phyloP scores from a whole-genome alignment of 2,888 invertebrate species.

The Heterodera filipjevi region DNA sequence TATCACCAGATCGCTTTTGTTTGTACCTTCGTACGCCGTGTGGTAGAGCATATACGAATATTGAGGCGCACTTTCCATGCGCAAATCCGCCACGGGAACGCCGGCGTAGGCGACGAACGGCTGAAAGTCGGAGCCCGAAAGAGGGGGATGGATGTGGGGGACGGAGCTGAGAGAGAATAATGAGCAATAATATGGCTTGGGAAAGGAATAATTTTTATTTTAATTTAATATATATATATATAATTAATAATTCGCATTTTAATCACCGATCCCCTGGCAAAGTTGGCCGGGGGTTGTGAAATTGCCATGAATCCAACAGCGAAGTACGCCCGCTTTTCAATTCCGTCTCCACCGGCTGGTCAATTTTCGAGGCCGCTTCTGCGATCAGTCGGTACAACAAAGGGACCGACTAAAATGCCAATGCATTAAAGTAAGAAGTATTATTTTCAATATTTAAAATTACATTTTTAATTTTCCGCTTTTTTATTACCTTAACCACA shows the following conservation, averaged over 20 bases:
- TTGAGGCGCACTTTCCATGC: constrained; percentile 42
- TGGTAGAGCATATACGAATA: constrained; percentile 61
- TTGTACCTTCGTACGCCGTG: constrained; percentile 47
- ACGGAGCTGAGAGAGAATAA: constrained; percentile 11
- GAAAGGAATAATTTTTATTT: too few relatives aligned
- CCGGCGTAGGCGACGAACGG: constrained; percentile 67
- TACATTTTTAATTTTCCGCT: constrained; percentile 61
- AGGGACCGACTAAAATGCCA: constrained; percentile 55
- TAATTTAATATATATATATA: too few relatives aligned
- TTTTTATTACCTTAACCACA: constrained; percentile 58
- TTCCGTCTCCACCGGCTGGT: constrained; percentile 48
- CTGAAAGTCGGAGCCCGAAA: constrained; percentile 68
- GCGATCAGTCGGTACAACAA: constrained; percentile 64
- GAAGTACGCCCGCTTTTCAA: constrained; percentile 44
- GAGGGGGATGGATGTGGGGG: constrained; percentile 52
- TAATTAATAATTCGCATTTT: too few relatives aligned
- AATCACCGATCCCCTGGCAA: constrained; percentile 33
- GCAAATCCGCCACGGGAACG: constrained; percentile 67
- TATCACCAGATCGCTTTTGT: too few relatives aligned
- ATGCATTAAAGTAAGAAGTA: neutral
- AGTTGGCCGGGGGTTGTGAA: constrained; percentile 37
- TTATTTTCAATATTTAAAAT: too few relatives aligned
- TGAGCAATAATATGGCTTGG: too few relatives aligned
- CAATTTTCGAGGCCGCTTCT: constrained; percentile 64
- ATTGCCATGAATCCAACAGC: constrained; percentile 60